Evolutionary conservation across 2,888 invertebrate species (phyloP).

Genomic region (Pocota personata): DNA sequence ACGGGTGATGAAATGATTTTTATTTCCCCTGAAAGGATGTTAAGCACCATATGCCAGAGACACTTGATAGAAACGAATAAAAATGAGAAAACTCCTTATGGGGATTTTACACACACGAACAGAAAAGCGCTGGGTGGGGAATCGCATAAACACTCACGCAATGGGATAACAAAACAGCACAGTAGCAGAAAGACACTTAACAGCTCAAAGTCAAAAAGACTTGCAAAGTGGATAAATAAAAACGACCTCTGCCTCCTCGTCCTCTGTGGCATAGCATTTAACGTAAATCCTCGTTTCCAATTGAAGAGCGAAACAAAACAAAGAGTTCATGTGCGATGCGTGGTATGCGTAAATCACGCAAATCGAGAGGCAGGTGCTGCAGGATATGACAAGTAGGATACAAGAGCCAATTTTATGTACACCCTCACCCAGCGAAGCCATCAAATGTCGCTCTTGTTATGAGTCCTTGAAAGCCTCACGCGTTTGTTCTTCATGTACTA

Average conservation of each 20-base stretch:
- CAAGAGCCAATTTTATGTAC: constrained; percentile 63
- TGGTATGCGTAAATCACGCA: constrained; percentile 71
- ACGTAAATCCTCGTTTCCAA: constrained; percentile 64
- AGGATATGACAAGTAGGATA: constrained; percentile 63
- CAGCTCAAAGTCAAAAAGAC: constrained; percentile 72
- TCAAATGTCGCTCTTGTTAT: constrained; percentile 54
- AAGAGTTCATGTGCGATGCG: constrained; percentile 56
- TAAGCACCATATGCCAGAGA: constrained; percentile 70
- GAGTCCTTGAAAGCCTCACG: constrained; percentile 58
- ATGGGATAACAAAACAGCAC: constrained; percentile 48
- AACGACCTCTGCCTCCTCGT: constrained; percentile 43
- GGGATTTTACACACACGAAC: constrained; percentile 45
- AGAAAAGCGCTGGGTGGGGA: not conserved
- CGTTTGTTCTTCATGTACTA: constrained; percentile 50
- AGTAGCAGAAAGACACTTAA: constrained; percentile 67
- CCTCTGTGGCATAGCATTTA: constrained; percentile 40
- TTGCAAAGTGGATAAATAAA: constrained; percentile 73
- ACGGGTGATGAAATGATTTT: constrained; percentile 71
- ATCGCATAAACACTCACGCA: constrained; percentile 60
- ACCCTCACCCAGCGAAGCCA: constrained; percentile 3
- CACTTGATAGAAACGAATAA: constrained; percentile 71
- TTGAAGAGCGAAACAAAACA: constrained; percentile 38
- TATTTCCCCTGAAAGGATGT: constrained; percentile 68
- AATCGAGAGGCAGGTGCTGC: constrained; percentile 70
- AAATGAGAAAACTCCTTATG: constrained; percentile 62